These are phyloP conservation scores for Lethenteron camtschaticum DNA, from an alignment of 2,113 vertebrate genomes.

Conservation along the genomic window DNA sequence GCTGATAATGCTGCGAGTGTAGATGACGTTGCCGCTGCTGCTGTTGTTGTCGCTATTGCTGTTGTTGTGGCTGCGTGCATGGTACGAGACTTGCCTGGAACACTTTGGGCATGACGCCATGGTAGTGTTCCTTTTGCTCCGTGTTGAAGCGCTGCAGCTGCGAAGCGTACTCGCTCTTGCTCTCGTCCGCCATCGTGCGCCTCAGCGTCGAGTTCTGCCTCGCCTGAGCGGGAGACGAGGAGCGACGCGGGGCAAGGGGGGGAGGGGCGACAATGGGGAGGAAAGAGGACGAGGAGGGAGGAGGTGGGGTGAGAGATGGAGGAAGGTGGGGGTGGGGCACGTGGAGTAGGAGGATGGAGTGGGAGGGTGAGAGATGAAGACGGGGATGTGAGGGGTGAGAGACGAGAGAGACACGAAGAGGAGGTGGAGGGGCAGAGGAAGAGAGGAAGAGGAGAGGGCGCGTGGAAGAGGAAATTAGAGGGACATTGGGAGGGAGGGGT, in stretches of 20 bases:
- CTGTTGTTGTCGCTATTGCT: too few species aligned
- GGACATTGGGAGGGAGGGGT: too few species aligned
- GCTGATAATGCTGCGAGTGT: too few species aligned
- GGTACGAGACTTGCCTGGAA: constrained; percentile 51
- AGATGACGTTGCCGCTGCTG: too few species aligned
- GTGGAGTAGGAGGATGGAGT: too few species aligned
- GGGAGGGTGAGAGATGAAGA: too few species aligned
- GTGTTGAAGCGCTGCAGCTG: constrained; percentile 84
- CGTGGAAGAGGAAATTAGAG: too few species aligned
- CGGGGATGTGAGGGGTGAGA: too few species aligned
- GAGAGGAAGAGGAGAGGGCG: too few species aligned
- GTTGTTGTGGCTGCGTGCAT: too few species aligned
- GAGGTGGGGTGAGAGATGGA: neutral
- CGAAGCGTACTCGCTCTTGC: constrained; percentile 92
- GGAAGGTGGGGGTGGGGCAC: neutral
- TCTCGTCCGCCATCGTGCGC: constrained; percentile 80
- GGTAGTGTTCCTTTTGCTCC: constrained; percentile 91
- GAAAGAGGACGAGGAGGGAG: neutral
- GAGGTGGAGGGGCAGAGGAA: too few species aligned
- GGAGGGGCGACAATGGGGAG: constrained; percentile 1
- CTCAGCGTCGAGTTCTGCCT: constrained; percentile 76
- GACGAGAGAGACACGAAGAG: too few species aligned
- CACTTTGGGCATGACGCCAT: constrained; percentile 74
- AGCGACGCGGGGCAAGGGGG: neutral
- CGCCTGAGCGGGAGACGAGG: constrained; percentile 28